Percentiles rank a stretch among this genome's conserved stretches.
Conservation (phyloP, 2,113 vertebrate genomes). For the Tichodroma muraria region DNA sequence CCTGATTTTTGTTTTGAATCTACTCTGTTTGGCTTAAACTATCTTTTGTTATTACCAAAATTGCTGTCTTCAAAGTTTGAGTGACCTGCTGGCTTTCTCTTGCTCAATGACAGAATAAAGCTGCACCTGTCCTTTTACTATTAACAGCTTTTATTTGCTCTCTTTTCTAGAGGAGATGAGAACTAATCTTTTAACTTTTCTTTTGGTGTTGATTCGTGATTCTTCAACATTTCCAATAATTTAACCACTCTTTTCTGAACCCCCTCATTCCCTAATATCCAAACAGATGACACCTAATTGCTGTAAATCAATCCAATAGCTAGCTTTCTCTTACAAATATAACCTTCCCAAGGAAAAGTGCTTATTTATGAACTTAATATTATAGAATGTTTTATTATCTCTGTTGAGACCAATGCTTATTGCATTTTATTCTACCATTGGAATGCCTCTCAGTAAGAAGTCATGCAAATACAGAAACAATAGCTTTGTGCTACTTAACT, state of each 20-base stretch:
- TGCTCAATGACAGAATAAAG: background rate
- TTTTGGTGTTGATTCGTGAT: background rate
- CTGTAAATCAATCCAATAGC: background rate
- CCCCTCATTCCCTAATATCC: background rate
- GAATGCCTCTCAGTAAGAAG: background rate
- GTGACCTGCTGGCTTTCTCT: background rate
- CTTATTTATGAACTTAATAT: background rate
- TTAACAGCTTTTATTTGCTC: background rate
- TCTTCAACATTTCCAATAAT: background rate
- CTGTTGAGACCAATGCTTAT: background rate
- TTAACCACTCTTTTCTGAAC: background rate
- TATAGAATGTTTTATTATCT: background rate
- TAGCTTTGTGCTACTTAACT: background rate
- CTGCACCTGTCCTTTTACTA: background rate
- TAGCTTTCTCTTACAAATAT: background rate
- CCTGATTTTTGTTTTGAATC: background rate
- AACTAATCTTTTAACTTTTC: background rate
- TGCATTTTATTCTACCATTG: background rate
- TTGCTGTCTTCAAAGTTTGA: background rate
- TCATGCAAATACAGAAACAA: background rate
- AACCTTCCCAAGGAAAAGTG: background rate
- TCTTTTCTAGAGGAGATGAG: background rate
- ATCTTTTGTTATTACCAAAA: background rate
- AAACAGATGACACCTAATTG: background rate
- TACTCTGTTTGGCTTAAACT: background rate